phyloP scores from a whole-genome alignment of 2,888 invertebrate genomes.

The Ectropis crepuscularia region DNA sequence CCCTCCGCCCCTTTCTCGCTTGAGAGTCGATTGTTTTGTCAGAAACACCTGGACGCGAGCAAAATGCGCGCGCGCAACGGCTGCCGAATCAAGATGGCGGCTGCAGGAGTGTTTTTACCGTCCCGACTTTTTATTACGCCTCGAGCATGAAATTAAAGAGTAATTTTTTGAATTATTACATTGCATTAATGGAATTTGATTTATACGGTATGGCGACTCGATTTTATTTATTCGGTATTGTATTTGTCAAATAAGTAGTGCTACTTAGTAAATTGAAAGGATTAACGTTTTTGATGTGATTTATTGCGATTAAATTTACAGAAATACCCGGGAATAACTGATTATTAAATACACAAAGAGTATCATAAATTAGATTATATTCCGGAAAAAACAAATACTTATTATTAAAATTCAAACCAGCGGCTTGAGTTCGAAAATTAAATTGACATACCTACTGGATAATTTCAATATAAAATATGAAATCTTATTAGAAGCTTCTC shows the following conservation, averaged over 20 bases:
- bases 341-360: no score
- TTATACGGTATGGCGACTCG: slow-evolving; percentile 28
- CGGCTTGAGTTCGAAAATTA: no score
- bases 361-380: no score
- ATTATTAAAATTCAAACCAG: no score
- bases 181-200: slow-evolving; percentile 35
- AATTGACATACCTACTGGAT: no score
- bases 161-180: slow-evolving; percentile 42
- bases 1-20: slow-evolving; percentile 76
- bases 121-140: slow-evolving; percentile 45
- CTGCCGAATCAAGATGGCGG: slow-evolving; percentile 69
- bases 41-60: slow-evolving; percentile 82
- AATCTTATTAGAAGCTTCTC: no score
- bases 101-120: slow-evolving; percentile 50
- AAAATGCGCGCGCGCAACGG: slow-evolving; percentile 72
- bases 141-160: slow-evolving; percentile 45
- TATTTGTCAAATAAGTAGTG: slow-evolving; percentile 4
- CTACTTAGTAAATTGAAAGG: background rate
- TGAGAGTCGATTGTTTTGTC: slow-evolving; percentile 82
- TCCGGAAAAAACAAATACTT: no score
- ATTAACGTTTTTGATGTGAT: no score
- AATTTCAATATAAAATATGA: no score
- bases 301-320: no score
- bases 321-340: no score
- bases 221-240: slow-evolving; percentile 8